Percentiles rank a stretch among this genome's conserved stretches.
phyloP scores from a whole-genome alignment of 2,797 vertebrate species.

The Carduelis carduelis region DNA sequence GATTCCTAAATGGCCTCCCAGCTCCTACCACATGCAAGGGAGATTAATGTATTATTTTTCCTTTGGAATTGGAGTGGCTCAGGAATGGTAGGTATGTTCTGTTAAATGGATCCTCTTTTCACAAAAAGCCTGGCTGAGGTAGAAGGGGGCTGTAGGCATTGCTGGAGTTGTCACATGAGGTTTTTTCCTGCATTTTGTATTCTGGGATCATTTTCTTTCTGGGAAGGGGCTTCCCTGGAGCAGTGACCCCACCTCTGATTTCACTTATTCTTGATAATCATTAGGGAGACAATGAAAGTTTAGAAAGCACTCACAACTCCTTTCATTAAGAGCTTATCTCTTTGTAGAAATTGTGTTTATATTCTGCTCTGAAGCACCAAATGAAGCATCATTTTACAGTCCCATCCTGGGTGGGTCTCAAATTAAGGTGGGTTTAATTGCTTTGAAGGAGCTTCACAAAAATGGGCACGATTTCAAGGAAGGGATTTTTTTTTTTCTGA shows the following conservation, averaged over 20 bases:
- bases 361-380: not conserved
- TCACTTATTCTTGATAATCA: not conserved
- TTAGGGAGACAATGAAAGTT: not conserved
- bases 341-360: not conserved
- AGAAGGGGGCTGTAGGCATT: not conserved
- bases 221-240: not conserved
- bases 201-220: not conserved
- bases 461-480: not conserved
- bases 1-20: not conserved
- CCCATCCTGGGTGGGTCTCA: not conserved
- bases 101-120: not conserved
- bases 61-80: not conserved
- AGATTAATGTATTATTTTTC: not conserved
- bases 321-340: not conserved
- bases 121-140: not conserved
- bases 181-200: not conserved
- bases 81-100: not conserved
- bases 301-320: not conserved
- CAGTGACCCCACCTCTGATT: not conserved
- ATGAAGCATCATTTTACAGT: not conserved
- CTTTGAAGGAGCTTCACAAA: not conserved
- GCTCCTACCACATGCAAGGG: not conserved
- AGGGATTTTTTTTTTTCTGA: not conserved
- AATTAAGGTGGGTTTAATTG: not conserved
- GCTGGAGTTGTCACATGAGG: not conserved